A percentile compares a stretch with the other conserved stretches of the same genome.
Evolutionary conservation across 2,888 invertebrate genomes (phyloP).

Genomic region (Ecdyonurus torrentis): DNA sequence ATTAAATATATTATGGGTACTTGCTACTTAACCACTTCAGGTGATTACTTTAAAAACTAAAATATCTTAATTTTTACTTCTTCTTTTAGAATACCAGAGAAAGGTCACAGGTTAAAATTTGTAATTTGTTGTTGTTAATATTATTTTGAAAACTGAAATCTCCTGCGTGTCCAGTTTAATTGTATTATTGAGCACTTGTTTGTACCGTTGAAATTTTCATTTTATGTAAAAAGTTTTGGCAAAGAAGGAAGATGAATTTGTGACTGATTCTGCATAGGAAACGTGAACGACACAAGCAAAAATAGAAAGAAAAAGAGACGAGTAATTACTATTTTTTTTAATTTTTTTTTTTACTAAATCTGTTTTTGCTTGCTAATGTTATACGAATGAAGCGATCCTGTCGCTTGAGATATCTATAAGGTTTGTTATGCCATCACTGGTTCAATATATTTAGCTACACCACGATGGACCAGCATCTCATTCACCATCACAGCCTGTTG

Average conservation of each 20-base stretch:
- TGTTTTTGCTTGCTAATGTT: too few species aligned
- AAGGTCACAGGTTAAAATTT: too few species aligned
- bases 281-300: not conserved
- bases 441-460: slow-evolving; percentile 57
- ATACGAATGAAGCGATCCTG: not conserved
- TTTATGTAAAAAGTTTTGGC: not conserved
- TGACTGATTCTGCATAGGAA: not conserved
- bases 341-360: too few species aligned
- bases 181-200: not conserved
- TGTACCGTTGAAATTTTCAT: not conserved
- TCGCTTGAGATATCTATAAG: not conserved
- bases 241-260: not conserved
- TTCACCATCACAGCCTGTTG: slow-evolving; percentile 72
- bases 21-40: not conserved
- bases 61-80: not conserved
- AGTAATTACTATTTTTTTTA: too few species aligned
- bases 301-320: too few species aligned
- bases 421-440: slow-evolving; percentile 1
- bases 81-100: not conserved
- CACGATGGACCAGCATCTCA: slow-evolving; percentile 68
- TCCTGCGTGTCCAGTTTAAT: too few species aligned
- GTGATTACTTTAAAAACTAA: not conserved
- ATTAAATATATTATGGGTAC: too few species aligned
- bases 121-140: too few species aligned
- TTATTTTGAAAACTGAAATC: too few species aligned